Evolutionary conservation across 2,113 vertebrate species (phyloP).

Genomic region (Paradisaea rubra): DNA sequence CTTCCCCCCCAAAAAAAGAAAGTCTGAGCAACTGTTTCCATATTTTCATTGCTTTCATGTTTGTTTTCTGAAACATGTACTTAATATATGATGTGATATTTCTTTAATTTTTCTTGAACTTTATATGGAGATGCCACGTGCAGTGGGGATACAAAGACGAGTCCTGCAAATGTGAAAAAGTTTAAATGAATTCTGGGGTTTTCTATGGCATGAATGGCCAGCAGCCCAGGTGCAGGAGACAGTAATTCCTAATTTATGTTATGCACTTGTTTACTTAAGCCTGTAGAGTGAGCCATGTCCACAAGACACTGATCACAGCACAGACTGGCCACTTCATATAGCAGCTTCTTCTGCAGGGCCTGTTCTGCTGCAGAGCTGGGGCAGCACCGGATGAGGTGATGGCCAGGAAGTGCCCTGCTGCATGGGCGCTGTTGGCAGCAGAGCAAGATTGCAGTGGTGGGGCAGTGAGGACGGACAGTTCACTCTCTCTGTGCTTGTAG

Average conservation of each 20-base stretch:
- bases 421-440: background rate
- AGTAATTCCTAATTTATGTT: background rate
- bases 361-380: accelerated
- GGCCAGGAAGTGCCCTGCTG: background rate
- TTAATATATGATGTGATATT: background rate
- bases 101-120: background rate
- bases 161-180: background rate
- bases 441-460: accelerated
- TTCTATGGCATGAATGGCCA: background rate
- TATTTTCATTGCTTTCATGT: background rate
- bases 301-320: accelerated
- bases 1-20: accelerated
- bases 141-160: background rate
- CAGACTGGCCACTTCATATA: accelerated
- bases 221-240: background rate
- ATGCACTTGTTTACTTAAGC: background rate
- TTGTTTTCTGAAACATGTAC: background rate
- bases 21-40: background rate
- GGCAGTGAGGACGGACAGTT: accelerated
- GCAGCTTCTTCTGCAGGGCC: background rate
- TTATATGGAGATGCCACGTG: background rate
- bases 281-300: background rate
- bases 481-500: too few relatives aligned
- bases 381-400: accelerated
- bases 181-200: background rate